Percentiles rank a stretch among this genome's conserved stretches.
phyloP scores from a whole-genome alignment of 2,888 invertebrate genomes.

The Lycocerus yunnanus region DNA sequence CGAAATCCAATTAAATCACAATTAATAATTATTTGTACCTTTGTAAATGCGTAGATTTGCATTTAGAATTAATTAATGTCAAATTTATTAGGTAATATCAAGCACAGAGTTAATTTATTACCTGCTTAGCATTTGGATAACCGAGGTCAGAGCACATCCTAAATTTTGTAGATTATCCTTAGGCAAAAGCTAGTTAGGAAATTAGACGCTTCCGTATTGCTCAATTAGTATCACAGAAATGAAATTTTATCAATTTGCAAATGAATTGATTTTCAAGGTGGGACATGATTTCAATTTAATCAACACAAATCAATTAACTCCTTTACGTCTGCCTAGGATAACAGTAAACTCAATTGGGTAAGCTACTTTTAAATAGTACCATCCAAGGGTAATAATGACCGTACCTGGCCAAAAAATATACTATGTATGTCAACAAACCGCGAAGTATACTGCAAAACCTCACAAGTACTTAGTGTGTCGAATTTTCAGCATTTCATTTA shows the following conservation, averaged over 20 bases:
- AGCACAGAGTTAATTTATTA: slow-evolving; percentile 3
- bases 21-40: not conserved
- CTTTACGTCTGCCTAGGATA: not conserved
- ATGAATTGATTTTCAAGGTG: not conserved
- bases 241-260: not conserved
- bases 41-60: not conserved
- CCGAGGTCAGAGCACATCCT: slow-evolving; percentile 1
- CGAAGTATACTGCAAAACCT: not conserved
- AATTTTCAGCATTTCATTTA: not conserved
- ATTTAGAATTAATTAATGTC: slow-evolving; percentile 3
- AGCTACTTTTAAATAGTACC: no score
- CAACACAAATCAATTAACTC: not conserved
- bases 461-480: not conserved
- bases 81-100: slow-evolving; percentile 3
- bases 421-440: not conserved
- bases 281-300: not conserved
- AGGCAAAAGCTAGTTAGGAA: not conserved
- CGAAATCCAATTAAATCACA: not conserved
- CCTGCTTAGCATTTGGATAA: slow-evolving; percentile 5
- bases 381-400: no score
- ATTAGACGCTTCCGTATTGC: slow-evolving; percentile 3
- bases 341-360: not conserved
- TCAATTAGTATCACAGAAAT: not conserved
- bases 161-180: slow-evolving; percentile 5
- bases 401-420: no score